Evolutionary conservation across 2,888 invertebrate genomes (phyloP), one percentile per base, ranked within the genome.

Genomic region (Latrodectus elegans): DNA sequence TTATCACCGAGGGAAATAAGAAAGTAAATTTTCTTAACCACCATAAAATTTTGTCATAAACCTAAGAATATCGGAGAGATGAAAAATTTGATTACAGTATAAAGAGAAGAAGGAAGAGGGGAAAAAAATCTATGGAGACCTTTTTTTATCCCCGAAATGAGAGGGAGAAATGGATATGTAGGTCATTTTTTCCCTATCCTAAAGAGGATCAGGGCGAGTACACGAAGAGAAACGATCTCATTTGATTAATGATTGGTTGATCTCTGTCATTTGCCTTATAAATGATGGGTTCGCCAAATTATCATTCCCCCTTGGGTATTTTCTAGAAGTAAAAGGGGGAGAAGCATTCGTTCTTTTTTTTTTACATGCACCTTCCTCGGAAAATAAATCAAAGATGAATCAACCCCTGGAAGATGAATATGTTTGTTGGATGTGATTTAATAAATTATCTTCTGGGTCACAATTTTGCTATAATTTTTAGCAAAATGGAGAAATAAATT

Each of bases 191-290:
- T 72, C 80, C 49, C 64, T 64, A 65, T 70, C 71, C 64, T 51
- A 49, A 17, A 22, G 64, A 60, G 71, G 72, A 71, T 70, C 71
- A 71, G 71, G 72, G 51, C 14, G 60, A 64, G 71, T 26, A 76
- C 65, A 55, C 60, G 60, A 60, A 60, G 70, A 68, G 71, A 79
- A 79, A 79, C 17, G 78, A 79, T 79, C 78, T 49, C 26, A 53
- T 70, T 68, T 82, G 82, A 82, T 82, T 82, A 82, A 82, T 82
- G 82, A 82, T 82, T 82, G 74, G 82, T 10, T 26, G 75, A 82
- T 82, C 75, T 82, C 75, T 75, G 75, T 75, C 75, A 75, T 82
- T 82, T 75, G 68, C 75, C 75, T 82, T 75, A 75, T 82, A 82
- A 75, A 82, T 82, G 82, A 75, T 75, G 49, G 82, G 82, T 73